Conservation (phyloP, 2,113 vertebrate species). For the Dipodomys spectabilis region DNA sequence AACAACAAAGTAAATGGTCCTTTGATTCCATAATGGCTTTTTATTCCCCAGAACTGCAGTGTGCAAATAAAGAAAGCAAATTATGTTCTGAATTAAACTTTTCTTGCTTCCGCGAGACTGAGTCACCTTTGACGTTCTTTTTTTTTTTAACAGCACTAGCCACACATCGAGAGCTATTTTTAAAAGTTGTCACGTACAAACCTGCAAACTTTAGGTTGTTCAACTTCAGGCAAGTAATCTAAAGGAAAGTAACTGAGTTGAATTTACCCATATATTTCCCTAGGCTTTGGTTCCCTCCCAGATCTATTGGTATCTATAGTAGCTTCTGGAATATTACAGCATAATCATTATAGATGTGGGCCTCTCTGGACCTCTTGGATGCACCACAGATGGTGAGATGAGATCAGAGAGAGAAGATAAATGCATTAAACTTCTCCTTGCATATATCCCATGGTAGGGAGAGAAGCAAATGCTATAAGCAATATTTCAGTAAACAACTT, state of each 20-base stretch:
- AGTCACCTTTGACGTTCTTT: slow-evolving; percentile 78
- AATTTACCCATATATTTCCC: slow-evolving; percentile 63
- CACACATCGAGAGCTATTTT: slow-evolving; percentile 65
- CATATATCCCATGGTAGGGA: slow-evolving; percentile 42
- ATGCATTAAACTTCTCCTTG: slow-evolving; percentile 56
- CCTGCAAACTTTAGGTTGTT: slow-evolving; percentile 68
- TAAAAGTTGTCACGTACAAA: slow-evolving; percentile 73
- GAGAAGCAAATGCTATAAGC: slow-evolving; percentile 59
- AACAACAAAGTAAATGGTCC: slow-evolving; percentile 80
- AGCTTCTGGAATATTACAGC: slow-evolving; percentile 71
- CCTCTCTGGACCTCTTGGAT: slow-evolving; percentile 60
- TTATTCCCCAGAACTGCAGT: slow-evolving; percentile 76
- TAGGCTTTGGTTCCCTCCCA: slow-evolving; percentile 5
- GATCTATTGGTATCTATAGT: slow-evolving; percentile 60
- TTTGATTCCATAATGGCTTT: slow-evolving; percentile 81
- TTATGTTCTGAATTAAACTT: slow-evolving; percentile 81
- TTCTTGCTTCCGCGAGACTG: slow-evolving; percentile 72
- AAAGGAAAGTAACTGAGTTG: slow-evolving; percentile 60
- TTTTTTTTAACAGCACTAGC: slow-evolving; percentile 11
- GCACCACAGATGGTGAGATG: slow-evolving; percentile 69
- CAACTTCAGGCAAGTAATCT: slow-evolving; percentile 69
- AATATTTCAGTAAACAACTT: slow-evolving; percentile 57
- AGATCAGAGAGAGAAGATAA: slow-evolving; percentile 58
- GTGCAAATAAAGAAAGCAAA: slow-evolving; percentile 82
- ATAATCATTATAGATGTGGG: slow-evolving; percentile 42